Percentiles rank a stretch among this genome's conserved stretches.
Evolutionary conservation across 2,797 vertebrate species (phyloP).

Genomic region (Macropodus opercularis): DNA sequence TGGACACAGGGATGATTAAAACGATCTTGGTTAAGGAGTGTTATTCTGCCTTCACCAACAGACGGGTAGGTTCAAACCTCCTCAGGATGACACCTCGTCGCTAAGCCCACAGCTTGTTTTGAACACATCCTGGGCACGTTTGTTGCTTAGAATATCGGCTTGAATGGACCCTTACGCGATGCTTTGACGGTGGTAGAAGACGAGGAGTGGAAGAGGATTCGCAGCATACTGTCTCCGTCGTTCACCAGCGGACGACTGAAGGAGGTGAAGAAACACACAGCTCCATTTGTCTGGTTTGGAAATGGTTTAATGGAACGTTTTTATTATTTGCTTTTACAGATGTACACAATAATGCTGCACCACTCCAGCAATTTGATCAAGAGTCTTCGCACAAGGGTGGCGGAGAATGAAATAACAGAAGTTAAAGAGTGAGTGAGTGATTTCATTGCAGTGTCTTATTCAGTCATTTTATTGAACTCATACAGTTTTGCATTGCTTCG

Average conservation of each 20-base stretch:
- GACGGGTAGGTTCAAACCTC: constrained; percentile 64
- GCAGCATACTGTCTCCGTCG: constrained; percentile 76
- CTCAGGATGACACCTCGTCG: background rate
- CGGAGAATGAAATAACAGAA: constrained; percentile 55
- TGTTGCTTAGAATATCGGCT: constrained; percentile 66
- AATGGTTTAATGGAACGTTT: background rate
- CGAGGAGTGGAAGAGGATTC: constrained; percentile 84
- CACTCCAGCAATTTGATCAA: constrained; percentile 71
- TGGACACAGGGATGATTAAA: constrained; percentile 83
- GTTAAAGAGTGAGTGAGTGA: constrained; percentile 78
- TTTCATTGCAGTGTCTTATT: background rate
- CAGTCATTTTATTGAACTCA: background rate
- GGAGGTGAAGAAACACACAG: constrained; percentile 69
- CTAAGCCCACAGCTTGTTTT: background rate
- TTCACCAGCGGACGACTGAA: constrained; percentile 85
- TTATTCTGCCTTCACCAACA: constrained; percentile 81
- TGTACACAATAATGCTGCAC: constrained; percentile 76
- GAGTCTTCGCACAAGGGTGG: constrained; percentile 65
- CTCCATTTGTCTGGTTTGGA: background rate
- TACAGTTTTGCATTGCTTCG: constrained; percentile 2
- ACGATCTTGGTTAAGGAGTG: constrained; percentile 83
- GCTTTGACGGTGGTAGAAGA: constrained; percentile 63
- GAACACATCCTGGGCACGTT: background rate
- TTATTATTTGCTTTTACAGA: constrained; percentile 60
- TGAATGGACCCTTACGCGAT: constrained; percentile 72